phyloP scores from a whole-genome alignment of 2,888 invertebrate genomes.

The Pterostichus niger region DNA sequence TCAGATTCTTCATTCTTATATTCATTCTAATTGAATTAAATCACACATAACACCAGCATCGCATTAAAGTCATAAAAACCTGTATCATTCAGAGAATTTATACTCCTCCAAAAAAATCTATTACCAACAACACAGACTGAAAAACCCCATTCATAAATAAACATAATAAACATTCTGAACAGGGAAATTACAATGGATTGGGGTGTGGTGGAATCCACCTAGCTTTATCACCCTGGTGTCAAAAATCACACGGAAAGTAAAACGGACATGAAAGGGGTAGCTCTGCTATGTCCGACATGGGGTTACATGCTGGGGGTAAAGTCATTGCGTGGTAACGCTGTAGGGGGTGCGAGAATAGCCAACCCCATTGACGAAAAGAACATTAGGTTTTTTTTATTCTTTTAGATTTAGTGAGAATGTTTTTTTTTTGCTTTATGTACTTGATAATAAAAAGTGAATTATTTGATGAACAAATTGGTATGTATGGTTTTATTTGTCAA shows the following conservation, averaged over 20 bases:
- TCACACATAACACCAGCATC: constrained; percentile 11
- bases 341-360: constrained; percentile 15
- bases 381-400: too few species aligned
- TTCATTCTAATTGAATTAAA: constrained; percentile 29
- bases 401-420: too few species aligned
- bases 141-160: constrained; percentile 28
- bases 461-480: too few species aligned
- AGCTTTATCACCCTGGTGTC: constrained; percentile 23
- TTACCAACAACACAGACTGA: background rate
- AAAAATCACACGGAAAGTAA: constrained; percentile 6
- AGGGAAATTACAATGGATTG: constrained; percentile 10
- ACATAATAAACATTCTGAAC: constrained; percentile 15
- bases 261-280: constrained; percentile 31
- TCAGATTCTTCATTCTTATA: background rate
- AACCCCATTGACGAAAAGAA: constrained; percentile 5
- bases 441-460: too few species aligned
- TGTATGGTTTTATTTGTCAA: too few species aligned
- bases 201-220: constrained; percentile 39
- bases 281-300: constrained; percentile 18
- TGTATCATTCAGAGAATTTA: background rate
- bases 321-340: constrained; percentile 2
- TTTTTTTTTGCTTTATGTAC: too few species aligned
- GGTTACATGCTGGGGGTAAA: constrained; percentile 27
- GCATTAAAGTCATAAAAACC: constrained; percentile 15
- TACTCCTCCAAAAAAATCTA: constrained; percentile 14